Percentiles rank a stretch among this genome's conserved stretches.
phyloP scores from a whole-genome alignment of 2,797 vertebrate species.

The Lacerta agilis region DNA sequence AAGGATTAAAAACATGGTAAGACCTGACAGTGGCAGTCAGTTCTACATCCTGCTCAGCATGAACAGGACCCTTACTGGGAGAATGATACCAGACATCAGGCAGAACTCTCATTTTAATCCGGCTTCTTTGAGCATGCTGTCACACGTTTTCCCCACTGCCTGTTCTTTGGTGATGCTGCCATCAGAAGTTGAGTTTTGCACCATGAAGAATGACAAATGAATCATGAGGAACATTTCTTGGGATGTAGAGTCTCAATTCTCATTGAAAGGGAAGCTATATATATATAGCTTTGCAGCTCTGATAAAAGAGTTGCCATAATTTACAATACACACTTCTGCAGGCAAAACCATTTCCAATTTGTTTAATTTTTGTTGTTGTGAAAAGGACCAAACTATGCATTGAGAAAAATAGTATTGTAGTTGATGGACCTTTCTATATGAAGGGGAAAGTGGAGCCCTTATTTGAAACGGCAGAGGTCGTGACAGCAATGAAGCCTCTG shows the following conservation, averaged over 20 bases:
- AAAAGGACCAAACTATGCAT: not conserved
- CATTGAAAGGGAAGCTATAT: not conserved
- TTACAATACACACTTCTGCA: not conserved
- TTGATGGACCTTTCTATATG: not conserved
- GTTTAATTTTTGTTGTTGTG: not conserved
- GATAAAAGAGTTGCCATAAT: not conserved
- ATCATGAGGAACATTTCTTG: not conserved
- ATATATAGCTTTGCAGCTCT: not conserved
- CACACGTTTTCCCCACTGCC: not conserved
- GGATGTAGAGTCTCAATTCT: not conserved
- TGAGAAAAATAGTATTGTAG: not conserved
- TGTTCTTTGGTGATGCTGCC: not conserved
- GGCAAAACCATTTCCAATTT: not conserved
- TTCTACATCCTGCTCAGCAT: constrained; percentile 21
- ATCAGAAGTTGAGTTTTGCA: constrained; percentile 18
- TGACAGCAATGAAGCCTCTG: not conserved
- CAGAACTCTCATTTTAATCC: constrained; percentile 15
- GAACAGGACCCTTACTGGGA: constrained; percentile 22
- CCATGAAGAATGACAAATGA: not conserved
- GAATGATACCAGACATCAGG: constrained; percentile 22
- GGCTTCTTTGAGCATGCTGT: not conserved
- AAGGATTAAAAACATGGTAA: constrained; percentile 45
- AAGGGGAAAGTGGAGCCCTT: not conserved
- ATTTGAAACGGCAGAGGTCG: not conserved
- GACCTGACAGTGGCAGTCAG: constrained; percentile 1